These are phyloP conservation scores for Saccostrea glomerata DNA, from an alignment of 1,140 invertebrate species.

Conservation along the genomic window DNA sequence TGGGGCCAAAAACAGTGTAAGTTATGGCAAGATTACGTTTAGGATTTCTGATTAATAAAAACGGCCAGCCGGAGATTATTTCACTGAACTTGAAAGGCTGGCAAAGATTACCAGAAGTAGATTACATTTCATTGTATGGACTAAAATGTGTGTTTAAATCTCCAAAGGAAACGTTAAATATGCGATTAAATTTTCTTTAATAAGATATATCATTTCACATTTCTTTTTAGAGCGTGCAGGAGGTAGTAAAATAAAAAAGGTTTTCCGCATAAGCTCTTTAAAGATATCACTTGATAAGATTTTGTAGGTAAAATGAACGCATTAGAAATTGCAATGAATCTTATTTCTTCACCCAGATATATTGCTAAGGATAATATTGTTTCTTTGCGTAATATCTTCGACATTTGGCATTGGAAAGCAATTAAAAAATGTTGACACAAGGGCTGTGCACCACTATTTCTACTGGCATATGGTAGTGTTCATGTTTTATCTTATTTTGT, in stretches of 20 bases:
- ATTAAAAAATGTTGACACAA: neutral
- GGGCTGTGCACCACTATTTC: neutral
- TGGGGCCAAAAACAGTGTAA: neutral
- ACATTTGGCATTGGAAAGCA: neutral
- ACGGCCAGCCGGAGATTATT: neutral
- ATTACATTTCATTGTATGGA: neutral
- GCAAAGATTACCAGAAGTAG: slow-evolving; percentile 5
- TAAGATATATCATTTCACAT: neutral
- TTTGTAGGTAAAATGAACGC: neutral
- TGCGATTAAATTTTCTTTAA: neutral
- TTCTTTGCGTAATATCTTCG: slow-evolving; percentile 12
- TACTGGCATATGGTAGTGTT: neutral
- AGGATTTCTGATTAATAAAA: neutral
- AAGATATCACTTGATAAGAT: too few species aligned
- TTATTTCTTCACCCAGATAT: neutral
- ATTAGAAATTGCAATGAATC: neutral
- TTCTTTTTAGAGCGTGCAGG: neutral
- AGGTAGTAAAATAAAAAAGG: neutral
- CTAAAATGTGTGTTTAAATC: slow-evolving; percentile 1
- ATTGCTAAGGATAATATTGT: neutral
- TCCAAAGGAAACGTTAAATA: slow-evolving; percentile 31
- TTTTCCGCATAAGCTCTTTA: neutral
- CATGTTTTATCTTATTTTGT: neutral
- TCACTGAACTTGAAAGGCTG: slow-evolving; percentile 16
- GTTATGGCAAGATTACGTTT: slow-evolving; percentile 17